Base-by-base conservation (phyloP, 2,113 vertebrate genomes). In the Aegypius monachus region DNA sequence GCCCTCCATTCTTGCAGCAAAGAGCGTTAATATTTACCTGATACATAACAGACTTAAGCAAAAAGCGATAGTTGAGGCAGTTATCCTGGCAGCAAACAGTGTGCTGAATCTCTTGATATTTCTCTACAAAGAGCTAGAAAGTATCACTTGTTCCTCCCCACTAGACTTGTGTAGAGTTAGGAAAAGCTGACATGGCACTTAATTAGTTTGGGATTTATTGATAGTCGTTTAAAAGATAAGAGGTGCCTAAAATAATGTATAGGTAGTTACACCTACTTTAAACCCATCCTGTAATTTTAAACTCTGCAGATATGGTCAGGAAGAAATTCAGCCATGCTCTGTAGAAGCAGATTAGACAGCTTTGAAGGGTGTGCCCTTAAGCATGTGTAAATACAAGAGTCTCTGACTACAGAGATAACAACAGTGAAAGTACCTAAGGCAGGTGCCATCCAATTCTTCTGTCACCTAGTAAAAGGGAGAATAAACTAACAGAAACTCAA, bases 341-440 rank as follows among this genome's bases (percentile, higher is more conserved):
- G 55, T 34, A 80, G 67, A 42, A 93, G 45, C 52, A 83, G 71
- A 88, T 92, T 78, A 92, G 72, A 55, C 72, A 77, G 18, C 72
- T 96, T 92, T 88, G 88, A 95, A 90, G 90, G 47, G 45, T 78
- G 47, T 23, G 3, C 10, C 50, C 38, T 84, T 84, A 92, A 93
- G 47, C 55, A 63, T 36, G 20, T 85, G 81, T 77, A 96, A 95
- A 97, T 86, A 88, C 17, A 86, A 74, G 3, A 53, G 67, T 63
- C n/a, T 78, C 59, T 86, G 72, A 79, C 92, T 83, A 27, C n/a
- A 74, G 75, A 92, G 90, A 93, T 88, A 90, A 88, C 45, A 88
- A 43, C 63, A 81, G 82, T 86, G 90, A 94, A 96, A 92, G 92
- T 92, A 88, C 20, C 42, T 78, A 55, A 63, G 40, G 55, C 62